Conservation (phyloP, 2,797 vertebrate species). For the Phoxinus dragarum region DNA sequence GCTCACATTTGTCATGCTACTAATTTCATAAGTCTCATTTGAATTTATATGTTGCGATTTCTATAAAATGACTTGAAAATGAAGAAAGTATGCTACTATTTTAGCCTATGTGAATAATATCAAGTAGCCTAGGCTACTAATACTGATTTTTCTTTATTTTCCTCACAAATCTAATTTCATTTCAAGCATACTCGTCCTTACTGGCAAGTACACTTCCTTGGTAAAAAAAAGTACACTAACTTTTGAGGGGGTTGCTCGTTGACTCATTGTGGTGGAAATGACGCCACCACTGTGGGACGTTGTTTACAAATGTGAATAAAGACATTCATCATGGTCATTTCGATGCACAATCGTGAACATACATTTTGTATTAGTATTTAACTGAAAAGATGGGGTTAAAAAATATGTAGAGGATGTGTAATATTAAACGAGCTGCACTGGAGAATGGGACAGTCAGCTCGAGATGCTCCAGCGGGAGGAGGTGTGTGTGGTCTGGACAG, state of each 20-base stretch:
- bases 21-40: background rate
- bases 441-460: background rate
- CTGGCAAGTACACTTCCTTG: background rate
- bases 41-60: background rate
- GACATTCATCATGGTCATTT: background rate
- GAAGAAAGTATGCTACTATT: background rate
- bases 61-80: background rate
- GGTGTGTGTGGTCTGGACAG: slow-evolving; percentile 39
- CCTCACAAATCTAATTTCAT: background rate
- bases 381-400: background rate
- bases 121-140: background rate
- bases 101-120: background rate
- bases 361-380: background rate
- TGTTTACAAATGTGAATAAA: background rate
- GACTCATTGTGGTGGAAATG: background rate
- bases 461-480: slow-evolving; percentile 22
- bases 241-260: background rate
- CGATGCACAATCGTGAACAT: background rate
- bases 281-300: background rate
- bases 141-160: background rate
- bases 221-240: background rate
- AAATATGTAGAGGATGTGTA: background rate
- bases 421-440: background rate
- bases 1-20: background rate
- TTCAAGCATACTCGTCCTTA: background rate